Evolutionary conservation across 2,797 vertebrate genomes (phyloP), one percentile per base, ranked within the genome.

Genomic region (Onychomys arenicola): DNA sequence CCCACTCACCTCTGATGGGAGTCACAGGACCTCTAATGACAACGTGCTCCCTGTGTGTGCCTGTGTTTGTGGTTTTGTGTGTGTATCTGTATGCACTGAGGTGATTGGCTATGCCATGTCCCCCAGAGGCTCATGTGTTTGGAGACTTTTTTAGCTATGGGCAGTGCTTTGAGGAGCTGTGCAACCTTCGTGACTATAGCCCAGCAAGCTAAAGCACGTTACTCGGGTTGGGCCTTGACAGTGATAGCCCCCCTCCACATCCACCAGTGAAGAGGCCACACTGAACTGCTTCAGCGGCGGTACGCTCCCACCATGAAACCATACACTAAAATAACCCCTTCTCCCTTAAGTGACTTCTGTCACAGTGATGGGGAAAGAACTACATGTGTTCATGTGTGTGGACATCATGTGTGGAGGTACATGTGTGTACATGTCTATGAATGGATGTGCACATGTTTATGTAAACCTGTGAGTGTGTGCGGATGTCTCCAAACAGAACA

Each of bases 201-300:
- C 43, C 40, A n/a, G 29, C 9, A 21, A 46, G 17, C 29, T 8
- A 37, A 37, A 65, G 17, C 27, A 12, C 2, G 63, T 32, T 34
- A 13, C 46, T 16, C 7, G 11, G 17, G 63, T 49, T 52, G 61
- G 63, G 32, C 23, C 83, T 49, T 52, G 61, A 23, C 59, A 46
- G 27, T 11, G 27, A 67, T 2, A 34, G 40, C 40, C 25, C 37
- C n/a, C 37, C 65, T 55, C 4, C 27, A 37, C 5, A 11, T 57
- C 65, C 13, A 11, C 23, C 46, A 40, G 65, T 29, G n/a, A 87
- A 55, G 0, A 27, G 37, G 84, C 46, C 34, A 27, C 34, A 37
- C 23, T 29, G 21, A 52, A 9, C 65, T 6, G 8, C 1, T 55
- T 27, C 11, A 2, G 32, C 63, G 16, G 46, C 0, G 0, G 63